Percentiles rank a stretch among this genome's conserved stretches.
Evolutionary conservation across 2,113 vertebrate species (phyloP).

Genomic region (Istiophorus platypterus): DNA sequence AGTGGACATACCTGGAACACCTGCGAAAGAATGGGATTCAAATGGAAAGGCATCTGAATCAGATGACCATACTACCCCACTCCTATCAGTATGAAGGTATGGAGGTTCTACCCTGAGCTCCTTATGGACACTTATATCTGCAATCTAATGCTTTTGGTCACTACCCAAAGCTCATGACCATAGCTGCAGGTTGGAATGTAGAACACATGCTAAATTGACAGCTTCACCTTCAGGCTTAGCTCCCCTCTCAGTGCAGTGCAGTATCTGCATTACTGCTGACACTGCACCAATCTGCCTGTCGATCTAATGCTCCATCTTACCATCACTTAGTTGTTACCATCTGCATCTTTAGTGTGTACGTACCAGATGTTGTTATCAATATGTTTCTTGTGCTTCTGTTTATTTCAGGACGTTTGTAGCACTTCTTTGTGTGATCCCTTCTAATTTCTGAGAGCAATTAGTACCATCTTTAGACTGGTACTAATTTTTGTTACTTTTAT

Average conservation of each 20-base stretch:
- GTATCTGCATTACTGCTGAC: background rate
- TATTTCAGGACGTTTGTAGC: background rate
- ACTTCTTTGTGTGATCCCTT: background rate
- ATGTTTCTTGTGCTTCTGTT: background rate
- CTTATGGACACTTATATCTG: background rate
- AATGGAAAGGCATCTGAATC: background rate
- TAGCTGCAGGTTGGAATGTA: background rate
- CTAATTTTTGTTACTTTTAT: conserved; percentile 20
- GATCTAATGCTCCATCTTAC: background rate
- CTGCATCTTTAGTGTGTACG: background rate
- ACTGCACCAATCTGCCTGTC: background rate
- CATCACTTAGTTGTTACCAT: background rate
- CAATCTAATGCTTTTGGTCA: background rate
- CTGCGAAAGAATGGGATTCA: background rate
- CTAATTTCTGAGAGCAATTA: background rate
- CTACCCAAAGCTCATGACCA: background rate
- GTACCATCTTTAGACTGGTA: too few species aligned
- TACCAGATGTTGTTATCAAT: background rate
- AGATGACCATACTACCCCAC: background rate
- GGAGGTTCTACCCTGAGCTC: background rate
- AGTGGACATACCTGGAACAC: background rate
- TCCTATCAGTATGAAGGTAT: background rate
- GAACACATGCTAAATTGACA: background rate
- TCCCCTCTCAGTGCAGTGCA: too few species aligned
- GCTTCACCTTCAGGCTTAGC: background rate